Evolutionary conservation across 2,888 invertebrate genomes (phyloP).

Genomic region (Timema cristinae): DNA sequence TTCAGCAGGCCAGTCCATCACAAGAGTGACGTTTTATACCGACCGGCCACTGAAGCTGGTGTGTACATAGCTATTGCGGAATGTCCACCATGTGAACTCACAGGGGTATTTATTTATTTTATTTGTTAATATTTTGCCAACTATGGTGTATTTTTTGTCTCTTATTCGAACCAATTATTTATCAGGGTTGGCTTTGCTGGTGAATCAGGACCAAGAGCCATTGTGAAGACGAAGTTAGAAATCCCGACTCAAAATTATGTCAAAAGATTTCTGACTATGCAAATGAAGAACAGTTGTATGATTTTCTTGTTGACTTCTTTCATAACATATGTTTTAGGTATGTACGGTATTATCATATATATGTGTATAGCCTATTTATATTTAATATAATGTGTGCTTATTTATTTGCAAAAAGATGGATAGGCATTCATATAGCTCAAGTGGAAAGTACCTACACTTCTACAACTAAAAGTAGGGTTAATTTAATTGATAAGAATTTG

Average conservation of each 20-base stretch:
- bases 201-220: slow-evolving; percentile 82
- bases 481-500: too few species aligned
- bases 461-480: neutral
- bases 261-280: slow-evolving; percentile 63
- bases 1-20: too few species aligned
- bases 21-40: too few species aligned
- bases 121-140: too few species aligned
- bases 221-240: slow-evolving; percentile 76
- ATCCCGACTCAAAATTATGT: slow-evolving; percentile 56
- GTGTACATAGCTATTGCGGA: too few species aligned
- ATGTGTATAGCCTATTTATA: neutral
- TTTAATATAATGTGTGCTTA: neutral
- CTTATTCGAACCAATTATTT: slow-evolving; percentile 4
- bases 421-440: neutral
- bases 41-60: too few species aligned
- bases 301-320: slow-evolving; percentile 82
- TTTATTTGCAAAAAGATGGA: neutral
- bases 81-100: too few species aligned
- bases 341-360: slow-evolving; percentile 29
- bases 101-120: too few species aligned
- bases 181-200: slow-evolving; percentile 86
- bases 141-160: too few species aligned
- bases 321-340: slow-evolving; percentile 86
- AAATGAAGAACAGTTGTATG: slow-evolving; percentile 68
- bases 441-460: neutral